Conservation (phyloP, 2,888 invertebrate genomes). For the Eubasilissa splendida region DNA sequence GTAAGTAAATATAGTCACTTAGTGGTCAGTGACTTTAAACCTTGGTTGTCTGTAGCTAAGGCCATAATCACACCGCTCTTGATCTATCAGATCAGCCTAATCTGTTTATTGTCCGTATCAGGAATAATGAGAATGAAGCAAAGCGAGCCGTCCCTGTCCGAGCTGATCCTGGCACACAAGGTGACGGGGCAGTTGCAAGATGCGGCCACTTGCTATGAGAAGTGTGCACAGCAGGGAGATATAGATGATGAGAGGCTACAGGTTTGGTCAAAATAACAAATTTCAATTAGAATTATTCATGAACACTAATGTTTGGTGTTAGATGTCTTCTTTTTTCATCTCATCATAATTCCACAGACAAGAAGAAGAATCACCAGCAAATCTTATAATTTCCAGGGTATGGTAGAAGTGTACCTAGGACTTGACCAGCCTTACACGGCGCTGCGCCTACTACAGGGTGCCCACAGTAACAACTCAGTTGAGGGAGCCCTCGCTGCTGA, state of each 20-base stretch:
- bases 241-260: constrained; percentile 69
- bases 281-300: no score
- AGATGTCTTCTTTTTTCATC: no score
- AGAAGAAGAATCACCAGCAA: no score
- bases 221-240: constrained; percentile 77
- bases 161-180: constrained; percentile 88
- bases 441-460: constrained; percentile 80
- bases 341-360: no score
- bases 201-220: constrained; percentile 91
- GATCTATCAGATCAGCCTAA: no score
- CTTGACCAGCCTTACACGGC: constrained; percentile 92
- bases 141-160: constrained; percentile 83
- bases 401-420: constrained; percentile 89
- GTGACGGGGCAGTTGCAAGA: constrained; percentile 88
- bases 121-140: constrained; percentile 83
- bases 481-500: constrained; percentile 82
- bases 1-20: no score
- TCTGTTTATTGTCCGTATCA: constrained; percentile 56
- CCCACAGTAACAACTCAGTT: constrained; percentile 74
- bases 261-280: constrained; percentile 59
- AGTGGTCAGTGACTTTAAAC: no score
- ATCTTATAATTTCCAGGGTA: constrained; percentile 72
- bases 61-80: no score
- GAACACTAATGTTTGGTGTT: no score
- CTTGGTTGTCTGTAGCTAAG: no score